phyloP scores from a whole-genome alignment of 2,888 invertebrate genomes.

The Archaeoteleia sp. region DNA sequence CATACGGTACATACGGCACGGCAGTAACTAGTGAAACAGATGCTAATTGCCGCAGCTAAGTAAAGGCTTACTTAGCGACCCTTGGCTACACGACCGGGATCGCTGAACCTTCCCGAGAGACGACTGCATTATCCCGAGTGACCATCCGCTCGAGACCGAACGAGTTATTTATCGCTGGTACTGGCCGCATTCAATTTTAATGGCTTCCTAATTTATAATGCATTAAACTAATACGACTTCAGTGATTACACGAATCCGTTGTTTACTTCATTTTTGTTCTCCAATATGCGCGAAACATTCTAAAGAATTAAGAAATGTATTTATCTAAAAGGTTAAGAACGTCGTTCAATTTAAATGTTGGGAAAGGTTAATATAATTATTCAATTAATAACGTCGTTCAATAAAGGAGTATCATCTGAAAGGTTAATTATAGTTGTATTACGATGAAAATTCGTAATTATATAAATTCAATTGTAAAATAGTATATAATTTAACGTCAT shows the following conservation, averaged over 20 bases:
- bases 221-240: slow-evolving; percentile 11
- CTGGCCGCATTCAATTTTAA: slow-evolving; percentile 23
- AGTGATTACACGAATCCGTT: slow-evolving; percentile 3
- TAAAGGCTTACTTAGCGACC: slow-evolving; percentile 68
- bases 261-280: too few relatives aligned
- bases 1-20: slow-evolving; percentile 18
- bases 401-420: too few relatives aligned
- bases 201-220: slow-evolving; percentile 23
- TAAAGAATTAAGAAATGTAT: too few relatives aligned
- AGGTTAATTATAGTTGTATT: too few relatives aligned
- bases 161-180: slow-evolving; percentile 15
- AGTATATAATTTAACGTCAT: too few relatives aligned
- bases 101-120: slow-evolving; percentile 42
- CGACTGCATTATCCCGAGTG: slow-evolving; percentile 26
- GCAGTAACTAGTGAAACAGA: slow-evolving; percentile 55
- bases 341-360: too few relatives aligned
- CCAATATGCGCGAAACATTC: too few relatives aligned
- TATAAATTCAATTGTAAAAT: too few relatives aligned
- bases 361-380: too few relatives aligned
- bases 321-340: too few relatives aligned
- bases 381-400: too few relatives aligned
- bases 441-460: too few relatives aligned
- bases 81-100: slow-evolving; percentile 38
- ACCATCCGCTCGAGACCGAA: slow-evolving; percentile 7
- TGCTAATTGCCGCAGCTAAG: slow-evolving; percentile 69